These are phyloP conservation scores for Lycaena phlaeas DNA, from an alignment of 2,888 invertebrate genomes.

Conservation along the genomic window DNA sequence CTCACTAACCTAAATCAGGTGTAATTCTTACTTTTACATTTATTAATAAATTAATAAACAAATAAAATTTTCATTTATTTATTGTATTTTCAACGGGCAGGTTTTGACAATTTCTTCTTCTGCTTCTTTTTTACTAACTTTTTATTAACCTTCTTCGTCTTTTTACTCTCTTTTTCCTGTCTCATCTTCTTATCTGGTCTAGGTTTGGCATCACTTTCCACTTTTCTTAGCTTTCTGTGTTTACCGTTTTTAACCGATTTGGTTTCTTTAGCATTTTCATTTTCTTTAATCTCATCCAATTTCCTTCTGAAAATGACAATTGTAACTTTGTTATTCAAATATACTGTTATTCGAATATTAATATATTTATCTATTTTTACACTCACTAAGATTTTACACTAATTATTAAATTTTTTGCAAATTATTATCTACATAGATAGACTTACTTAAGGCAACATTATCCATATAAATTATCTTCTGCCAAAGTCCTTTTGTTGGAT, in stretches of 20 bases:
- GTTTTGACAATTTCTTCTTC: conserved; percentile 20
- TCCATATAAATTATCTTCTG: too few relatives aligned
- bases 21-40: too few relatives aligned
- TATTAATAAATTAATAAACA: too few relatives aligned
- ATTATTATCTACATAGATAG: too few relatives aligned
- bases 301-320: conserved; percentile 41
- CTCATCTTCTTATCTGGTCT: conserved; percentile 13
- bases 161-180: conserved; percentile 21
- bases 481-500: too few relatives aligned
- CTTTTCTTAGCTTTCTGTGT: conserved; percentile 42
- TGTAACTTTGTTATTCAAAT: too few relatives aligned
- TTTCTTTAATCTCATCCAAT: conserved; percentile 33
- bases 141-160: conserved; percentile 15
- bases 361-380: too few relatives aligned
- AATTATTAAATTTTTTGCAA: too few relatives aligned
- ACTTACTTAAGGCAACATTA: too few relatives aligned
- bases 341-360: too few relatives aligned
- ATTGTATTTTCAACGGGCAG: conserved; percentile 13
- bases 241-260: conserved; percentile 31
- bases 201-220: conserved; percentile 25
- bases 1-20: too few relatives aligned
- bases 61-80: conserved; percentile 12
- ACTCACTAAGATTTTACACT: too few relatives aligned
- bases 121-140: conserved; percentile 13
- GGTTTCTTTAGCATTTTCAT: conserved; percentile 25